Evolutionary conservation across 2,888 invertebrate genomes (phyloP).

Genomic region (Chrysomela aeneicollis): DNA sequence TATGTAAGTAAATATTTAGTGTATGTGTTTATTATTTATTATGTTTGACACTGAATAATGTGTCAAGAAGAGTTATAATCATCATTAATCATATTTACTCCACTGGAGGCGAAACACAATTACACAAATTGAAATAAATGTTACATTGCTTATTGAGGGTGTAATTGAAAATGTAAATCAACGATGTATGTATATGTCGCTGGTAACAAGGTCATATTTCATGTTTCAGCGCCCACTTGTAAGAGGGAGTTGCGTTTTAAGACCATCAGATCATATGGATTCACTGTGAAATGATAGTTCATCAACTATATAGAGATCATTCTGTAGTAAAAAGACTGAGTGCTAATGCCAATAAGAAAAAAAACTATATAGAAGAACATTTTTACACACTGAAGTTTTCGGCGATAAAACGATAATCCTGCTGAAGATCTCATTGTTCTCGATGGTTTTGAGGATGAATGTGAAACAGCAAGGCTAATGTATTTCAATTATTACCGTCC

Average conservation of each 20-base stretch:
- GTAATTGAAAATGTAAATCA: constrained; percentile 19
- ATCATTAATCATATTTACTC: neutral
- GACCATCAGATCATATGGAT: neutral
- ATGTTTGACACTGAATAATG: no score
- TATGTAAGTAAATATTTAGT: no score
- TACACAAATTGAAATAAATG: constrained; percentile 1
- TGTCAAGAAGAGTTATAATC: no score
- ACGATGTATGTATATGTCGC: constrained; percentile 5
- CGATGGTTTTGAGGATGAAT: neutral
- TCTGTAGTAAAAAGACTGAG: no score
- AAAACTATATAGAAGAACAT: no score
- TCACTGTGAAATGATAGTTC: no score
- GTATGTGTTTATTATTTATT: no score
- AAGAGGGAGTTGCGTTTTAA: neutral
- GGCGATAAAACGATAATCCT: no score
- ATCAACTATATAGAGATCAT: no score
- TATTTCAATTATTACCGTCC: neutral
- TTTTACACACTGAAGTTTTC: no score
- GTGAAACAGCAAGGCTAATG: neutral
- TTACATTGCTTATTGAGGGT: neutral
- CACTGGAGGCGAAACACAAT: neutral
- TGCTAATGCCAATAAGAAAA: no score
- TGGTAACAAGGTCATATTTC: constrained; percentile 6
- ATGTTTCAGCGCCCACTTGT: constrained; percentile 9
- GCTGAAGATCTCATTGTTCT: no score